phyloP scores from a whole-genome alignment of 2,113 vertebrate genomes.

The Ariopsis seemanni region DNA sequence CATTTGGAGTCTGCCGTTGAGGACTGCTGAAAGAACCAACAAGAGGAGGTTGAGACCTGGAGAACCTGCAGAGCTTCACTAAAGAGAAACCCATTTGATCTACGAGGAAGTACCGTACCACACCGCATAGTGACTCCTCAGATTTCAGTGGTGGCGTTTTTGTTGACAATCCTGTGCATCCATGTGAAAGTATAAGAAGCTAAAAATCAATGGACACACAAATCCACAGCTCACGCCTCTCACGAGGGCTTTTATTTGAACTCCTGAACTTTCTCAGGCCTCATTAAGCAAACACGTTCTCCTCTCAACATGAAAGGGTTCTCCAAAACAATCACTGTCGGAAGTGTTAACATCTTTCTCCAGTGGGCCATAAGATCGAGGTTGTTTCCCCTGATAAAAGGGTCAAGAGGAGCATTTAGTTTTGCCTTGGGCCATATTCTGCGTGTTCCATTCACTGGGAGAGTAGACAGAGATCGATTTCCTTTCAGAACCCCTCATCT shows the following conservation, averaged over 20 bases:
- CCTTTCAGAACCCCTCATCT: constrained; percentile 21
- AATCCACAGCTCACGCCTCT: not conserved
- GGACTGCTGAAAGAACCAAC: not conserved
- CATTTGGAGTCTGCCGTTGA: not conserved
- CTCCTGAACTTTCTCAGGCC: constrained; percentile 41
- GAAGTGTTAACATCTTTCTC: constrained; percentile 45
- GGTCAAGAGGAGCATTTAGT: constrained; percentile 35
- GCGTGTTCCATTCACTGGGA: not conserved
- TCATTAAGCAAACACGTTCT: constrained; percentile 39
- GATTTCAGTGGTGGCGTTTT: constrained; percentile 21
- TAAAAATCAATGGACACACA: constrained; percentile 19
- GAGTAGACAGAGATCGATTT: constrained; percentile 23
- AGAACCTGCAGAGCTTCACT: constrained; percentile 16
- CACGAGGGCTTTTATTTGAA: constrained; percentile 18
- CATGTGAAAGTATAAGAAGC: constrained; percentile 23
- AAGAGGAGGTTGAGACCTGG: not conserved
- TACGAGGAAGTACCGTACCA: constrained; percentile 17
- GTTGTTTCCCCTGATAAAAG: constrained; percentile 27
- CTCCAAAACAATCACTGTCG: constrained; percentile 40
- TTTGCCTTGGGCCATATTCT: constrained; percentile 22
- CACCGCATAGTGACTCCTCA: constrained; percentile 15
- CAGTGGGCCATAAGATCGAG: constrained; percentile 30
- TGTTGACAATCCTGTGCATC: constrained; percentile 1
- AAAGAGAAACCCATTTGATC: constrained; percentile 10
- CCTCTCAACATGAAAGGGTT: constrained; percentile 31